Percentiles rank a stretch among this genome's conserved stretches.
Conservation (phyloP, 2,888 invertebrate species). For the Merodon equestris region DNA sequence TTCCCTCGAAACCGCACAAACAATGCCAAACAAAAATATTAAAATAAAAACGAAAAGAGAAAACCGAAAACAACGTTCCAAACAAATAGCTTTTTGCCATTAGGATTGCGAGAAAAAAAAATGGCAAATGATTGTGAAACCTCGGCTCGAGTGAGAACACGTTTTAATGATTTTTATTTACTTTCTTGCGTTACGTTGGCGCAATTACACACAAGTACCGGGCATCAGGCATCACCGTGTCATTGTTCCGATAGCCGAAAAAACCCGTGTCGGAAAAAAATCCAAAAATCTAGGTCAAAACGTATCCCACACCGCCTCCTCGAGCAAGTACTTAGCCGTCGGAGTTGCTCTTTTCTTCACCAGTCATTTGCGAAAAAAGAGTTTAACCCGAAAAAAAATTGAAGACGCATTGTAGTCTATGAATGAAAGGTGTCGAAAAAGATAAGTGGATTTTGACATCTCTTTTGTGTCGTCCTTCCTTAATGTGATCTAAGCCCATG, state of each 20-base stretch:
- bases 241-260: not conserved
- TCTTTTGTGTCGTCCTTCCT: too few relatives aligned
- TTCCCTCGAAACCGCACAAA: conserved; percentile 4
- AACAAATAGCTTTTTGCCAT: not conserved
- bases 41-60: not conserved
- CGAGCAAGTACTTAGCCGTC: conserved; percentile 40
- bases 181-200: conserved; percentile 1
- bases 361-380: not conserved
- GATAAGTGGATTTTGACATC: too few relatives aligned
- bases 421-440: conserved; percentile 37
- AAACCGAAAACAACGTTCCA: not conserved
- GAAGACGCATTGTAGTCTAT: not conserved
- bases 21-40: not conserved
- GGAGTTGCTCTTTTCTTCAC: not conserved
- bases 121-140: conserved; percentile 6
- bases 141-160: conserved; percentile 19
- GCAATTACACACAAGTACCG: conserved; percentile 18
- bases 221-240: not conserved
- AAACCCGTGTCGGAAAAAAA: not conserved
- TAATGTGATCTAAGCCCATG: too few relatives aligned
- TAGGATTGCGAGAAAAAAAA: not conserved
- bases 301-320: conserved; percentile 35
- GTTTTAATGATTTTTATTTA: conserved; percentile 15
- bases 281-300: conserved; percentile 35
- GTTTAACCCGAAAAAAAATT: too few relatives aligned